These are phyloP conservation scores for Ispidina lecontei DNA, from an alignment of 2,797 vertebrate genomes.

Conservation along the genomic window DNA sequence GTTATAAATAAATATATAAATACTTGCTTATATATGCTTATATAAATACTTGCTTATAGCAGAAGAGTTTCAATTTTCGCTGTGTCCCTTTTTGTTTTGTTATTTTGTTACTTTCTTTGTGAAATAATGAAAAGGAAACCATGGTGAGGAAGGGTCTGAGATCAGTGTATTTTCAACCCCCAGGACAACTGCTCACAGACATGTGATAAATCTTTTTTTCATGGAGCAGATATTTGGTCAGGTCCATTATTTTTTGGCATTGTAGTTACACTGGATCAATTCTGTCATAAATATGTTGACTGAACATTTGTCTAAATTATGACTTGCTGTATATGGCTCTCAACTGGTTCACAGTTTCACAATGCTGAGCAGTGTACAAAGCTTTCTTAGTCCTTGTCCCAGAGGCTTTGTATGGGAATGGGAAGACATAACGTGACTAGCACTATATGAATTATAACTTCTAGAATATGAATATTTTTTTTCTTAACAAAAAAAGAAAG, in stretches of 20 bases:
- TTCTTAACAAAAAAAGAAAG: background rate
- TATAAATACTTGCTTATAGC: background rate
- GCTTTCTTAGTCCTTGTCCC: background rate
- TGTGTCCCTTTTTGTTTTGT: background rate
- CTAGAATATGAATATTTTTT: background rate
- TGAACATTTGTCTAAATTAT: conserved; percentile 22
- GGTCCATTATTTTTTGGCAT: background rate
- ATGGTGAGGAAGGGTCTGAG: background rate
- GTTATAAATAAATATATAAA: too few species aligned
- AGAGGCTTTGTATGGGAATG: background rate
- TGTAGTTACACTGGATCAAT: background rate
- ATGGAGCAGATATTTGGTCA: background rate
- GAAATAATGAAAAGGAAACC: background rate
- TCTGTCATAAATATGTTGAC: background rate
- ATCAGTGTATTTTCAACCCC: background rate
- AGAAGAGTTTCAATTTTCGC: background rate
- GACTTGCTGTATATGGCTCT: background rate
- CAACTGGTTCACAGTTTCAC: background rate
- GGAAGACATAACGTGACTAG: background rate
- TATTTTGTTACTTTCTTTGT: background rate
- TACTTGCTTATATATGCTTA: too few species aligned
- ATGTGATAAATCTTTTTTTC: background rate
- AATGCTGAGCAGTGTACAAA: background rate
- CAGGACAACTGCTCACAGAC: background rate
- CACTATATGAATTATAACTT: background rate